A percentile compares a stretch with the other conserved stretches of the same genome.
phyloP scores from a whole-genome alignment of 2,113 vertebrate genomes.

The Hippocampus barbouri region DNA sequence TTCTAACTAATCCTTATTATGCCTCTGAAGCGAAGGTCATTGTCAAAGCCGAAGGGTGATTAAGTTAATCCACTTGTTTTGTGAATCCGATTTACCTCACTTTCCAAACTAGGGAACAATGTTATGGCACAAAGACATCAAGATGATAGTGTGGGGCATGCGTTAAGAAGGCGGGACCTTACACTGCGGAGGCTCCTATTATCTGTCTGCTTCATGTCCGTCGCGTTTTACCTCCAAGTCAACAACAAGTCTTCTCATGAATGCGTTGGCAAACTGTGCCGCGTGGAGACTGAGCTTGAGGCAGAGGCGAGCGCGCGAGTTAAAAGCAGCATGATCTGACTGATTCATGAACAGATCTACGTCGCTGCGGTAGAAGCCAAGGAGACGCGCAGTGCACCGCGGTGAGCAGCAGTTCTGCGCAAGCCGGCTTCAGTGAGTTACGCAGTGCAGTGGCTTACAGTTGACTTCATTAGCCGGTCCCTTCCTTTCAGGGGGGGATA shows the following conservation, averaged over 20 bases:
- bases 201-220: slow-evolving; percentile 63
- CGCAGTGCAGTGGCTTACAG: slow-evolving; percentile 64
- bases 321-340: slow-evolving; percentile 38
- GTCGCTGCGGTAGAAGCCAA: slow-evolving; percentile 40
- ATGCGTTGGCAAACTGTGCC: slow-evolving; percentile 45
- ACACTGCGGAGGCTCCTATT: slow-evolving; percentile 40
- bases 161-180: slow-evolving; percentile 52
- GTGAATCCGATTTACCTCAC: slow-evolving; percentile 72
- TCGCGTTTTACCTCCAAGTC: slow-evolving; percentile 35
- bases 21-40: slow-evolving; percentile 70
- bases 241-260: slow-evolving; percentile 55
- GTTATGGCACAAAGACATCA: slow-evolving; percentile 67
- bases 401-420: slow-evolving; percentile 39
- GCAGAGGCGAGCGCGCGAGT: slow-evolving; percentile 30
- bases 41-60: slow-evolving; percentile 72
- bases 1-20: slow-evolving; percentile 69
- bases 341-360: slow-evolving; percentile 47
- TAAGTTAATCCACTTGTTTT: slow-evolving; percentile 78
- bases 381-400: slow-evolving; percentile 31
- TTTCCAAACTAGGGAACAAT: slow-evolving; percentile 68
- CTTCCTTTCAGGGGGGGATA: slow-evolving; percentile 39
- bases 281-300: slow-evolving; percentile 23
- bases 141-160: slow-evolving; percentile 52
- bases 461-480: slow-evolving; percentile 64
- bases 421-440: slow-evolving; percentile 47